Conservation (phyloP, 1,140 invertebrate species). For the Drosophila cardini region DNA sequence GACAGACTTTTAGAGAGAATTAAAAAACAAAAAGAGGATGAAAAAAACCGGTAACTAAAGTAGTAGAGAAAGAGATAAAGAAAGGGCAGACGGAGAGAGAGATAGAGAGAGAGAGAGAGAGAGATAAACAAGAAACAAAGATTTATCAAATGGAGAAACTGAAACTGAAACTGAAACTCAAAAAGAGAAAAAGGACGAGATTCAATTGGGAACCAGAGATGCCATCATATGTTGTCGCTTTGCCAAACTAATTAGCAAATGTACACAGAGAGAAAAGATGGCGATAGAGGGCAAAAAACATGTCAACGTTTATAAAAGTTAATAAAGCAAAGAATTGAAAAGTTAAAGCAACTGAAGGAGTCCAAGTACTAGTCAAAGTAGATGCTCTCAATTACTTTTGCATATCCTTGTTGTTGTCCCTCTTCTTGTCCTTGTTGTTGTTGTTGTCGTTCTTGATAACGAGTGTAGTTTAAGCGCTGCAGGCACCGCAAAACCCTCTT, state of each 20-base stretch:
- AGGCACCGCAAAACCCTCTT: constrained; percentile 3
- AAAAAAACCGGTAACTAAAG: not conserved
- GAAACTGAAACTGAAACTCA: not conserved
- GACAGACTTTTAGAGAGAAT: constrained; percentile 42
- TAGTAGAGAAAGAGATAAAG: not conserved
- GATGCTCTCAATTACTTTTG: constrained; percentile 75
- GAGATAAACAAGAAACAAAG: constrained; percentile 4
- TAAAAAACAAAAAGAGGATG: not conserved
- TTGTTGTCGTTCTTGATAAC: constrained; percentile 39
- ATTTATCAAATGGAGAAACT: not conserved
- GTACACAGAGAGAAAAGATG: constrained; percentile 49
- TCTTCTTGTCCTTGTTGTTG: constrained; percentile 18
- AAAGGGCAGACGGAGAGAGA: not conserved
- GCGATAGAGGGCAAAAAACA: not conserved
- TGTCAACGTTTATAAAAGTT: constrained; percentile 62
- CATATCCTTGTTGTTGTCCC: constrained; percentile 54
- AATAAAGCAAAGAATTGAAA: constrained; percentile 55
- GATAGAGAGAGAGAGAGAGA: not conserved
- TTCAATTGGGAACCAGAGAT: constrained; percentile 20
- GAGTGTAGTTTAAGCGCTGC: constrained; percentile 32
- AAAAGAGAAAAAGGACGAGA: constrained; percentile 1
- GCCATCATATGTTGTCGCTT: constrained; percentile 48
- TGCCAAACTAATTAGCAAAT: constrained; percentile 80
- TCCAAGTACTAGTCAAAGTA: constrained; percentile 30
- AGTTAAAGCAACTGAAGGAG: constrained; percentile 23